Evolutionary conservation across 2,113 vertebrate genomes (phyloP), one percentile per base, ranked within the genome.

Genomic region (Hippolais icterina): DNA sequence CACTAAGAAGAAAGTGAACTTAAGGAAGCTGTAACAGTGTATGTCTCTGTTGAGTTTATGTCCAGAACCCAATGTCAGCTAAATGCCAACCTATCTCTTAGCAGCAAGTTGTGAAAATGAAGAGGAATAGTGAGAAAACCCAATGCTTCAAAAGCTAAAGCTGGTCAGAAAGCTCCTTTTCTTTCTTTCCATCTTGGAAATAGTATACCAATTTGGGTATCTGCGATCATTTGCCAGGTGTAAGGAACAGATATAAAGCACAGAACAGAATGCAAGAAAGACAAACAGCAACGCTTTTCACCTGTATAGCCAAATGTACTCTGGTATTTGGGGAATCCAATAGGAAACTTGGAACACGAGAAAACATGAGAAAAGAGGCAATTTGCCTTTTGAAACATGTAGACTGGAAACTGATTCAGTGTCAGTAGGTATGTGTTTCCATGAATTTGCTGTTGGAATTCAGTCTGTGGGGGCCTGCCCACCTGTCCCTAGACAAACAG

Each of bases 361-460:
- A n/a, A n/a, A n/a, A 7, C 5, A 2, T 1, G 1, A 4, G 20
- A 20, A 6, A n/a, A 22, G n/a, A 10, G 17, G 20, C 0, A 0
- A 33, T 4, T 27, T 5, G 11, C 29, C 6, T 31, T 56, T 23
- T 8, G 44, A 39, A 22, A 41, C 0, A 0, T 4, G 1, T 2
- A 9, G 28, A 6, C 47, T 66, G 64, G 66, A 56, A 10, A 29
- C 27, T 42, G 90, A 47, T 39, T 54, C 42, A 13, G 42, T 5
- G 92, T n/a, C 49, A 23, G 19, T 1, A 9, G 19, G 5, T 18
- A 0, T 3, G 14, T 35, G 18, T 23, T 15, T 10, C 47, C 33
- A 4, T 0, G 12, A 57, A 2, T 10, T 1, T 7, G 9, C 18
- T 1, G 5, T 35, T 25, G 11, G 4, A 15, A 42, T 2, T 8